Evolutionary conservation across 2,113 vertebrate genomes (phyloP).

Genomic region (Strix uralensis): DNA sequence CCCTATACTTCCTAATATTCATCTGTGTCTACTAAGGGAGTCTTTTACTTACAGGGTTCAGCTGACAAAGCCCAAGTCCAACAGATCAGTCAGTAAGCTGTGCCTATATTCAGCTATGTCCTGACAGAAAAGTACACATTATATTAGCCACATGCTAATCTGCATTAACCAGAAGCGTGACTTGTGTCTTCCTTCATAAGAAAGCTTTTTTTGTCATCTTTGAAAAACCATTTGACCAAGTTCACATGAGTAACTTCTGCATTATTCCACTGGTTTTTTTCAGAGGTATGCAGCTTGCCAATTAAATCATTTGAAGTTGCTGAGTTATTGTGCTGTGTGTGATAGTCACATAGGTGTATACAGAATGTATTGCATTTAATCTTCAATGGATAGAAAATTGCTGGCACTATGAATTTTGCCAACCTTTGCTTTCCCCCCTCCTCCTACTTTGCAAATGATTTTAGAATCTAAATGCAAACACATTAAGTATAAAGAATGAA

Average conservation of each 20-base stretch:
- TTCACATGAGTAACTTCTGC: background rate
- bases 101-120: background rate
- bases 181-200: background rate
- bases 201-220: background rate
- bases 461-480: constrained; percentile 40
- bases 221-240: background rate
- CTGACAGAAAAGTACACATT: background rate
- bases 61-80: background rate
- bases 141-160: constrained; percentile 13
- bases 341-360: constrained; percentile 39
- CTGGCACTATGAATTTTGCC: constrained; percentile 7
- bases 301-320: constrained; percentile 32
- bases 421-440: background rate
- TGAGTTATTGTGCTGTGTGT: constrained; percentile 26
- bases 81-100: background rate
- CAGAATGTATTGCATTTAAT: constrained; percentile 37
- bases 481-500: constrained; percentile 33
- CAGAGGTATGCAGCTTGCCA: background rate
- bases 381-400: constrained; percentile 40
- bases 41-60: background rate
- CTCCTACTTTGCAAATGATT: background rate
- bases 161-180: constrained; percentile 1
- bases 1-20: background rate
- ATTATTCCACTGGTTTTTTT: background rate
- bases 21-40: background rate